Evolutionary conservation across 2,888 invertebrate genomes (phyloP).

Genomic region (Calameuta pallipes): DNA sequence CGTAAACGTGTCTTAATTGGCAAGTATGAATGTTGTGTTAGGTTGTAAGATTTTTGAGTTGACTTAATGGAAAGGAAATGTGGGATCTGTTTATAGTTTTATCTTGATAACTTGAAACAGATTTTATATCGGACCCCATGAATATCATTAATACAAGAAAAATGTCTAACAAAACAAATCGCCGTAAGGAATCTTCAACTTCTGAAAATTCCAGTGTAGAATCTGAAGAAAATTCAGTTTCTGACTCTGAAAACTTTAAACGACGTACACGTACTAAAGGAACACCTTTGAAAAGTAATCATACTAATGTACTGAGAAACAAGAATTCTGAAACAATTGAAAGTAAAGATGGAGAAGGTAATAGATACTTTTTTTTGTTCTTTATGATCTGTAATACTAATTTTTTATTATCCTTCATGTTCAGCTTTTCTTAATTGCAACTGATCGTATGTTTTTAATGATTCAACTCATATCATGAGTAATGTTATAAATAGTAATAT

Average conservation of each 20-base stretch:
- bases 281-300: conserved; percentile 9
- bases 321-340: background rate
- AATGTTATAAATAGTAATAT: background rate
- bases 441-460: background rate
- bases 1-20: background rate
- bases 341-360: background rate
- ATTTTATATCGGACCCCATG: background rate
- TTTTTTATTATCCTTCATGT: background rate
- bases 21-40: background rate
- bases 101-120: background rate
- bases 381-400: background rate
- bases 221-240: conserved; percentile 1
- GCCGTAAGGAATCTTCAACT: background rate
- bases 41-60: background rate
- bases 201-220: conserved; percentile 1
- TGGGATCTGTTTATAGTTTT: background rate
- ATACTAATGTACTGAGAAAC: background rate
- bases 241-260: background rate
- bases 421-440: too few species aligned
- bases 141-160: background rate
- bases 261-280: background rate
- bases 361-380: background rate
- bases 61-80: background rate
- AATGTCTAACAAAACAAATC: background rate
- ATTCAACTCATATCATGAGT: background rate